These are phyloP conservation scores for Dicrostonyx torquatus DNA, from an alignment of 2,797 vertebrate genomes.

Conservation along the genomic window DNA sequence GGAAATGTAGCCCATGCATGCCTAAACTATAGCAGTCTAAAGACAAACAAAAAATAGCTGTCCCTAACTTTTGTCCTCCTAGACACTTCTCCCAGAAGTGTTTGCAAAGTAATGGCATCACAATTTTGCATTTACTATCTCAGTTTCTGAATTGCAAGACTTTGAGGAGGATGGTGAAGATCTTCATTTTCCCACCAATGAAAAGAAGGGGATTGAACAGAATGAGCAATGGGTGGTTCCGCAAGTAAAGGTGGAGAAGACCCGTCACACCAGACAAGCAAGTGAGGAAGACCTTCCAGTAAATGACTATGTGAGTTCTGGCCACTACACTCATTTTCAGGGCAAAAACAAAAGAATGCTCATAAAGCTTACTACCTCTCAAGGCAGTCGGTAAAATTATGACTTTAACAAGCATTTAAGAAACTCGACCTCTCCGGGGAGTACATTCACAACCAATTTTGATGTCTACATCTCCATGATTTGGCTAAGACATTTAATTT, in stretches of 20 bases:
- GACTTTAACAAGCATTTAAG: constrained; percentile 40
- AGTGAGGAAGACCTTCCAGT: constrained; percentile 91
- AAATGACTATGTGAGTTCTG: constrained; percentile 94
- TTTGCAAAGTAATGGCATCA: constrained; percentile 4
- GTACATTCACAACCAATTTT: constrained; percentile 14
- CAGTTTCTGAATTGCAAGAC: constrained; percentile 89
- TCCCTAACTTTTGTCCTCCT: background rate
- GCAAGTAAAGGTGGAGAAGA: constrained; percentile 84
- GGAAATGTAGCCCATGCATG: background rate
- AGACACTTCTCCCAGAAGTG: constrained; percentile 8
- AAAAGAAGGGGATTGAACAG: constrained; percentile 75
- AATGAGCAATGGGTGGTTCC: constrained; percentile 75
- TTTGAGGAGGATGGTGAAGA: constrained; percentile 86
- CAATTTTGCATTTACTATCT: constrained; percentile 35
- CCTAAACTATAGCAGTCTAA: constrained; percentile 13
- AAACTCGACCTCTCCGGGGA: constrained; percentile 29
- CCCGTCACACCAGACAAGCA: constrained; percentile 91
- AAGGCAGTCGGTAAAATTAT: constrained; percentile 39
- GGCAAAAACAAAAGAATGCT: constrained; percentile 6
- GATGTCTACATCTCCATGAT: background rate
- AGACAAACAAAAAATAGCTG: background rate
- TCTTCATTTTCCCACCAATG: constrained; percentile 72
- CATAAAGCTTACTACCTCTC: constrained; percentile 14
- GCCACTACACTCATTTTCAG: background rate
- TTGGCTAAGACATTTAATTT: constrained; percentile 48